Base-by-base conservation (phyloP, 2,113 vertebrate species). In the Manacus vitellinus region DNA sequence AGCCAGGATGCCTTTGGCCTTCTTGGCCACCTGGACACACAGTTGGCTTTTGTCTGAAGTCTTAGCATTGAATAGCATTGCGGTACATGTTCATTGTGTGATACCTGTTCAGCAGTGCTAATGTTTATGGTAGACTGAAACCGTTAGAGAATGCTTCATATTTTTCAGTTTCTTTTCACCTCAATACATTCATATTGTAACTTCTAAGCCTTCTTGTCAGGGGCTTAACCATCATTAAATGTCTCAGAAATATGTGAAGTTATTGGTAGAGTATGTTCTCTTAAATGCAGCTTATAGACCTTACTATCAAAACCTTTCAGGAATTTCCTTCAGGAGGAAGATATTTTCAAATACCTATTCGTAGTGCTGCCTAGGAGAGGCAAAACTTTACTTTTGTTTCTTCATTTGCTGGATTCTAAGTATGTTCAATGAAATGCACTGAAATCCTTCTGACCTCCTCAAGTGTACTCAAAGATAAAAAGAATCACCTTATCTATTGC, bases 371-470 rank as follows among this genome's bases (percentile, higher is more conserved):
- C 93, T 96, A 87, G 43, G 37, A 85, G 23, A 95, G 52, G 52
- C 35, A 87, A 88, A 95, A 81, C 27, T 71, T 89, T 61, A 18
- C 21, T 92, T 52, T 49, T 43, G 21, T 67, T 85, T 80, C 33
- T 72, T 93, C 15, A 30, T 84, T 72, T 93, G 27, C 47, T 92
- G 52, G 12, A 79, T 85, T 70, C 51, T 71, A 31, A 93, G 11
- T 75, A 49, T 44, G 12, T 81, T 78, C 18, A 76, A 21, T 61
- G 21, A 10, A 89, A 52, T 74, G 39, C 46, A 78, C 44, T 88
- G 83, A 97, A 94, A 95, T 94, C 85, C 94, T 92, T 95, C 80
- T 94, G 92, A 80, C 82, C 67, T 96, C 84, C 85, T 88, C 39
- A 79, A 81, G 20, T 75, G 30, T 79, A 41, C 41, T 35, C 20